phyloP scores from a whole-genome alignment of 1,140 invertebrate species.

The Cyphomyrmex costatus region DNA sequence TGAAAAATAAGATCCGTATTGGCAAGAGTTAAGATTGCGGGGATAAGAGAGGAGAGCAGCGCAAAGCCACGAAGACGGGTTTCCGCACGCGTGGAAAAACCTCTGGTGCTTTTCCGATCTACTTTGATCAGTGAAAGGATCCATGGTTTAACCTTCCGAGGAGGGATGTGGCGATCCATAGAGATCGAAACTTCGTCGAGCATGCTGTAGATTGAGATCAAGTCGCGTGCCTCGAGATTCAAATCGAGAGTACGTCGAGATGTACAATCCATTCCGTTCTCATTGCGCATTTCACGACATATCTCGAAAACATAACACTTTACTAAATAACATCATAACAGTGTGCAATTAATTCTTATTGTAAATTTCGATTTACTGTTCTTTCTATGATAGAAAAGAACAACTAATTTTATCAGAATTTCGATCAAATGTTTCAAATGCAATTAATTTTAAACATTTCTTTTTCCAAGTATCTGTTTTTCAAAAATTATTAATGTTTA shows the following conservation, averaged over 20 bases:
- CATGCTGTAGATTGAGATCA: background rate
- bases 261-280: background rate
- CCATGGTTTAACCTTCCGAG: conserved; percentile 9
- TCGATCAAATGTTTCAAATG: background rate
- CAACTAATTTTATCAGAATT: background rate
- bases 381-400: background rate
- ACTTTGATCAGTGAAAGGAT: conserved; percentile 53
- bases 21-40: background rate
- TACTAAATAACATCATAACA: background rate
- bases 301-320: background rate
- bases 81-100: background rate
- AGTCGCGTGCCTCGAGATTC: background rate
- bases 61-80: background rate
- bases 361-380: background rate
- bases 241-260: background rate
- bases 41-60: background rate
- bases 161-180: background rate
- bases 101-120: background rate
- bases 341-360: background rate
- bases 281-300: background rate
- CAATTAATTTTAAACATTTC: background rate
- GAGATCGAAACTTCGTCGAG: background rate
- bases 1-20: background rate
- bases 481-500: background rate
- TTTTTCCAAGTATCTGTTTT: background rate